Base-by-base conservation (phyloP, 2,797 vertebrate species). In the Tadarida brasiliensis region DNA sequence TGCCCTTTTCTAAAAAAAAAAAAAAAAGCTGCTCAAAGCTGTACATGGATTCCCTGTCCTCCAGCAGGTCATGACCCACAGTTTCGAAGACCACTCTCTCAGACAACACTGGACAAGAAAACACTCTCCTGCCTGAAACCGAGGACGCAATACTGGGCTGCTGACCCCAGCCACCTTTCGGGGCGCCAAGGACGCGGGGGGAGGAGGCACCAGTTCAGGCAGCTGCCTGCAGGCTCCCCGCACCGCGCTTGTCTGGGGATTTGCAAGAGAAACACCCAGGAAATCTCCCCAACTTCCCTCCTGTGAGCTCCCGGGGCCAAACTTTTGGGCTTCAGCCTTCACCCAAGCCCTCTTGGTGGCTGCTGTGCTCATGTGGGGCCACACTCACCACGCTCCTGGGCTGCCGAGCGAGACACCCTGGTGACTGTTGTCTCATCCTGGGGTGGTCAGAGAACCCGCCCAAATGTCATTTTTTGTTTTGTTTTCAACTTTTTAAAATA, bases 271-370 rank as follows among this genome's bases (percentile, higher is more conserved):
- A 68, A 1, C 0, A 1, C 11, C 2, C 59, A 14, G 81, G 57
- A 8, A 30, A n/a, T 30, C 63, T n/a, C 39, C 73, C n/a, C 33
- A 26, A 1, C 35, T 47, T 56, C 56, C 1, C n/a, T 30, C 1
- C 49, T 16, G 19, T 65, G 10, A 39, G n/a, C 35, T 19, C 22
- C 54, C 30, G 4, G 77, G n/a, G n/a, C 56, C 22, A 28, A 0
- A 14, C 14, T 20, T 11, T 54, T 0, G 12, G 19, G 47, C 20
- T 87, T 47, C 7, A 57, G 47, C 5, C 11, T 1, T 19, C n/a
- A 28, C 10, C 0, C 44, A 35, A 6, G 4, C 30, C 30, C 0
- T 9, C 16, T 3, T 2, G 19, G 6, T 14, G 22, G 17, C 28
- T 3, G 0, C 68, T n/a, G 47, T 47, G 30, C 5, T 19, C 17